Evolutionary conservation across 2,888 invertebrate species (phyloP).

Genomic region (Sinohyriopsis cumingii): DNA sequence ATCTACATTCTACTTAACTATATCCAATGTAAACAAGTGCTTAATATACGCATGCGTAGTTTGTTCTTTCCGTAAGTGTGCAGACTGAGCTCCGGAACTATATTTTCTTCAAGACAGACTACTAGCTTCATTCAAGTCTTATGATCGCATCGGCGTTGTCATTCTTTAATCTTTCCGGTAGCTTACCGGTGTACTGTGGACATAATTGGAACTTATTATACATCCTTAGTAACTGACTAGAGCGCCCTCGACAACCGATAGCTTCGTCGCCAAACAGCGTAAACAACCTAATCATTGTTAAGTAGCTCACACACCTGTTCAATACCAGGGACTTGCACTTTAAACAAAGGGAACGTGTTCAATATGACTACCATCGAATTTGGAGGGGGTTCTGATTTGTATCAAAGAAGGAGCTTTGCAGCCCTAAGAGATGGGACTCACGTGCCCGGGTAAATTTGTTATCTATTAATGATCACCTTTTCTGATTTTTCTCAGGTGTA

Average conservation of each 20-base stretch:
- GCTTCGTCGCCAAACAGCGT: slow-evolving; percentile 28
- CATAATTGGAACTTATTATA: slow-evolving; percentile 24
- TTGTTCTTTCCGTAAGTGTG: slow-evolving; percentile 3
- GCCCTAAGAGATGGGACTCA: slow-evolving; percentile 69
- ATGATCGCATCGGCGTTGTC: slow-evolving; percentile 5
- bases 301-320: slow-evolving; percentile 13
- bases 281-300: slow-evolving; percentile 19
- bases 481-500: not conserved
- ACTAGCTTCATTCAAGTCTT: not conserved
- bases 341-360: slow-evolving; percentile 2
- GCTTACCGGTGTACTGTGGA: slow-evolving; percentile 22
- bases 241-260: slow-evolving; percentile 48
- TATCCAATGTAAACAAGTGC: slow-evolving; percentile 40
- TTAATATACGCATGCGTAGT: slow-evolving; percentile 26
- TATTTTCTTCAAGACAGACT: not conserved
- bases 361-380: slow-evolving; percentile 68
- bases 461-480: not conserved
- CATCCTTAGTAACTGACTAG: slow-evolving; percentile 51
- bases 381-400: slow-evolving; percentile 69
- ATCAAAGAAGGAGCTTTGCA: slow-evolving; percentile 67
- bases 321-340: not conserved
- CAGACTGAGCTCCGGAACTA: not conserved
- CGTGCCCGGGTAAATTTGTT: slow-evolving; percentile 68
- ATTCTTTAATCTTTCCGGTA: slow-evolving; percentile 26
- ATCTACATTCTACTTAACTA: slow-evolving; percentile 15